Evolutionary conservation across 2,797 vertebrate species (phyloP).

Genomic region (Sciaenops ocellatus): DNA sequence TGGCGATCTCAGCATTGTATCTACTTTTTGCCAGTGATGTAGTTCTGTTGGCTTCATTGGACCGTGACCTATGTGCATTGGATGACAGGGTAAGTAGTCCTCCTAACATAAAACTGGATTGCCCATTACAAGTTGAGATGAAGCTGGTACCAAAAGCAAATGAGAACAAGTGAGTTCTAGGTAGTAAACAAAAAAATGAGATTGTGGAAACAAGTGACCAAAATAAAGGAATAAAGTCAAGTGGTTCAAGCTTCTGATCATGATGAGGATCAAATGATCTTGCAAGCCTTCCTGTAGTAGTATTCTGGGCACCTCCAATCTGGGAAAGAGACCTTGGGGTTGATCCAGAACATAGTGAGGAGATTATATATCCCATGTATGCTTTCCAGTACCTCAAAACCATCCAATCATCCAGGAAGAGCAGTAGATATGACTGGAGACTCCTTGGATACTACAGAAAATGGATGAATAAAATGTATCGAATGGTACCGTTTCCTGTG

Average conservation of each 20-base stretch:
- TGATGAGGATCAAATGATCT: neutral
- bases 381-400: too few species aligned
- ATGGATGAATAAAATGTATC: neutral
- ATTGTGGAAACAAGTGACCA: neutral
- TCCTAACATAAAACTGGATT: neutral
- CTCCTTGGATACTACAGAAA: neutral
- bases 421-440: neutral
- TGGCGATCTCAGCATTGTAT: conserved; percentile 3
- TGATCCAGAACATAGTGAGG: neutral
- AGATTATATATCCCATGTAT: too few species aligned
- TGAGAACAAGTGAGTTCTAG: neutral
- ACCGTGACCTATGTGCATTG: neutral
- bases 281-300: neutral
- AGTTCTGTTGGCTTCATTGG: neutral
- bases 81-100: neutral
- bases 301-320: neutral
- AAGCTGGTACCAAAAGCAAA: neutral
- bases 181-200: neutral
- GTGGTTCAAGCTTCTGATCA: neutral
- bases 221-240: neutral
- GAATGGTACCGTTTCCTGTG: neutral
- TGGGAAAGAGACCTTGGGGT: neutral
- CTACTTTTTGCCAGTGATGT: neutral
- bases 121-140: neutral
- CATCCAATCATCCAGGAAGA: neutral